Conservation (phyloP, 2,113 vertebrate species). For the Aspidoscelis tigris region DNA sequence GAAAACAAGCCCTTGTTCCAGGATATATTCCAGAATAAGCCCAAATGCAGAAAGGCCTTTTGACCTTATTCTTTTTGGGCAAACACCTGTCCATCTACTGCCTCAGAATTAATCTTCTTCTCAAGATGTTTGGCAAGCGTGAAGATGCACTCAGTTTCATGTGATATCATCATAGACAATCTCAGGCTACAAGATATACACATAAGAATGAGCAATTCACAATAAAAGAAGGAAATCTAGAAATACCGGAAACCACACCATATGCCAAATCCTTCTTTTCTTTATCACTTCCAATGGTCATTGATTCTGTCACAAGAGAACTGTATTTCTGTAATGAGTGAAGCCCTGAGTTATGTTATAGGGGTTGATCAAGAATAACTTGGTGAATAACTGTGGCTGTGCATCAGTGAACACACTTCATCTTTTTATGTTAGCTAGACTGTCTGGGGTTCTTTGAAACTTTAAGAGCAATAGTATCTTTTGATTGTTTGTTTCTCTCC, state of each 20-base stretch:
- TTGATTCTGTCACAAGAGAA: background rate
- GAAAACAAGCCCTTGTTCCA: no score
- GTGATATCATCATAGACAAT: background rate
- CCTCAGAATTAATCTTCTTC: no score
- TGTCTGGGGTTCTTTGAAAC: slow-evolving; percentile 38
- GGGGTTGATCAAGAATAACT: background rate
- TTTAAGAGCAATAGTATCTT: slow-evolving; percentile 38
- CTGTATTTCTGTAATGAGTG: background rate
- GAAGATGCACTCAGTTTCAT: no score
- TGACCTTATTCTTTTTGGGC: no score
- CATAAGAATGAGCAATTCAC: background rate
- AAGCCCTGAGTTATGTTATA: background rate
- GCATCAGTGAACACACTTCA: slow-evolving; percentile 27
- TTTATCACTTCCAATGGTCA: background rate
- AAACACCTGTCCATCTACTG: no score
- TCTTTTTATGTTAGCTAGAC: slow-evolving; percentile 30
- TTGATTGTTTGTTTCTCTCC: slow-evolving; percentile 37
- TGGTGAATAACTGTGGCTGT: background rate
- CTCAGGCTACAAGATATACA: no score
- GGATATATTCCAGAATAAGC: no score
- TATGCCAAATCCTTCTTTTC: background rate
- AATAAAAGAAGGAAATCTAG: background rate
- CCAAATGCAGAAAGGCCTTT: no score
- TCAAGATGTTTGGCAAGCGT: no score
- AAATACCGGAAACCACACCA: background rate